Evolutionary conservation across 2,888 invertebrate species (phyloP), one percentile per base, ranked within the genome.

Genomic region (Papilio demoleus): DNA sequence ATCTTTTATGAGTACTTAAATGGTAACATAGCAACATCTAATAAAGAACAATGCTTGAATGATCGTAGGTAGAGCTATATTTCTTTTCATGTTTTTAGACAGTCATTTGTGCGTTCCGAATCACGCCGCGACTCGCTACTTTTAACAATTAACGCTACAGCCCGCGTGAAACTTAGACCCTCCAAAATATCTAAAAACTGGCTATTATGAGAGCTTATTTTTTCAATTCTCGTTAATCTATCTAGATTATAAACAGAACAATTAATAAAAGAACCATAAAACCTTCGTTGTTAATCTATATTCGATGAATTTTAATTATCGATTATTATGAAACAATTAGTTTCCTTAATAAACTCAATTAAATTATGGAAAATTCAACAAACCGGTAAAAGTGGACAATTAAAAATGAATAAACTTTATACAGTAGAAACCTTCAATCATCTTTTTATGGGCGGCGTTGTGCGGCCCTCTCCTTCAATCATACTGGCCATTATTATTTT

Each of bases 281-380:
- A 61, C 61, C 61, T 61, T 61, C 61, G 6, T 22, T 11, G 12
- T 27, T 42, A 17, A 61, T 61, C 19, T 12, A 45, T 61, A 17
- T 61, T 40, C 42, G 45, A 27, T 9, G 3, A 24, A n/a, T 61
- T 61, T 61, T 42, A 2, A 61, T 27, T 12, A n/a, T n/a, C n/a
- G n/a, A n/a, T n/a, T n/a, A n/a, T n/a, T n/a, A n/a, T 31, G 31
- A 4, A 31, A 31, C 31, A 31, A 31, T 31, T n/a, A n/a, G n/a
- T n/a, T n/a, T n/a, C n/a, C n/a, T n/a, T 42, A 17, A 17, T 42
- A 11, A 61, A 31, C 31, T 27, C 53, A 38, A 36, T 53, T 9
- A n/a, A 38, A 53, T 64, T 53, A 40, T 53, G 64, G 17, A 40
- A 64, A 64, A 22, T 47, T 1, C 4, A n/a, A 17, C 2, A n/a